These are phyloP conservation scores for Drosophila fulvimacula DNA, from an alignment of 2,888 invertebrate genomes.

Conservation along the genomic window DNA sequence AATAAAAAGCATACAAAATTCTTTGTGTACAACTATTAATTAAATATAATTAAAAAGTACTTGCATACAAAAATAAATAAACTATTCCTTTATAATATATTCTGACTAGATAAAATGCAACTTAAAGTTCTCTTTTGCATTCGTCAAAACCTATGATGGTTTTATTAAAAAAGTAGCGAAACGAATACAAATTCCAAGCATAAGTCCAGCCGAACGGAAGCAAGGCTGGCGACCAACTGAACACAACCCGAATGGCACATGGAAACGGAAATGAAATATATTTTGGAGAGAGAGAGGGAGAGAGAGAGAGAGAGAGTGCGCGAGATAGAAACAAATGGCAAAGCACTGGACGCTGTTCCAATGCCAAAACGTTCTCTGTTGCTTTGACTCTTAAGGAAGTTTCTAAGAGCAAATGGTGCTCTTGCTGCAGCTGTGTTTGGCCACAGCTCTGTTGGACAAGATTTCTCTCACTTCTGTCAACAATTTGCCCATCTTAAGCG, in stretches of 20 bases:
- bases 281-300: not conserved
- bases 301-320: not conserved
- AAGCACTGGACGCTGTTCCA: slow-evolving; percentile 18
- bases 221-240: slow-evolving; percentile 50
- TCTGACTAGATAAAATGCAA: not conserved
- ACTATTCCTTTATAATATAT: not conserved
- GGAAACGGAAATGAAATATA: slow-evolving; percentile 31
- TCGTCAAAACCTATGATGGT: not conserved
- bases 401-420: slow-evolving; percentile 15
- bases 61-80: not conserved
- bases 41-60: not conserved
- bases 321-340: no score
- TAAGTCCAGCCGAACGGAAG: slow-evolving; percentile 30
- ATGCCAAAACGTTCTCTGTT: slow-evolving; percentile 8
- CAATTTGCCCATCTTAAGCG: slow-evolving; percentile 50
- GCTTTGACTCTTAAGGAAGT: slow-evolving; percentile 25
- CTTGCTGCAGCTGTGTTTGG: not conserved
- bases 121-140: not conserved
- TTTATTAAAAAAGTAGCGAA: not conserved
- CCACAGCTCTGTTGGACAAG: slow-evolving; percentile 3
- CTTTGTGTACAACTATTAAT: not conserved
- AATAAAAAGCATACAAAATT: not conserved
- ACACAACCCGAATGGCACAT: slow-evolving; percentile 9
- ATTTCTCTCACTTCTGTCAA: slow-evolving; percentile 30
- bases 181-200: not conserved